phyloP scores from a whole-genome alignment of 37 sponge, comb jelly and placozoan genomes.

The Beroe ovata region DNA sequence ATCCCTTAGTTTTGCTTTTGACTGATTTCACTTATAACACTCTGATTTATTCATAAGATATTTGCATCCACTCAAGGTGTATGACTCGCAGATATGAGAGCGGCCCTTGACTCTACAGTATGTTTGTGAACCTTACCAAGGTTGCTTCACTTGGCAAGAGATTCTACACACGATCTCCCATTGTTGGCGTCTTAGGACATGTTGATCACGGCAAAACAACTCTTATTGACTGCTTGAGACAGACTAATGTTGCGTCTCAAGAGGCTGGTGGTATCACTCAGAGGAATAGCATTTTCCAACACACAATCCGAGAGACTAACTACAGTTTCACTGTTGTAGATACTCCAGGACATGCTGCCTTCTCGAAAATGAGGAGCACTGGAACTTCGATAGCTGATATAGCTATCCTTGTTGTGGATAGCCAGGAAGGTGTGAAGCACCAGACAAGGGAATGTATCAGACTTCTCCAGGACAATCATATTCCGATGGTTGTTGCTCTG shows the following conservation, averaged over 20 bases:
- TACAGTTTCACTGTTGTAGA: slow-evolving; percentile 87
- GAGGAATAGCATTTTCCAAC: slow-evolving; percentile 90
- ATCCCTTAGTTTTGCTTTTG: too few species aligned
- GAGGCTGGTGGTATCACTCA: slow-evolving; percentile 98
- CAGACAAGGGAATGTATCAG: slow-evolving; percentile 88
- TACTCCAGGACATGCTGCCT: slow-evolving; percentile 97
- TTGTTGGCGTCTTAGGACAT: slow-evolving; percentile 94
- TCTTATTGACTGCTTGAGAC: slow-evolving; percentile 81
- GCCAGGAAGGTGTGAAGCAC: slow-evolving; percentile 86
- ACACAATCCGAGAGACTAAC: slow-evolving; percentile 51
- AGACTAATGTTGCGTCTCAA: slow-evolving; percentile 78
- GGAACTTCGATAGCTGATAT: slow-evolving; percentile 86
- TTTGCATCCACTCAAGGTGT: too few species aligned
- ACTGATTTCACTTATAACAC: too few species aligned
- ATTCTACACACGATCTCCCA: slow-evolving; percentile 74
- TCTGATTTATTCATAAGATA: too few species aligned
- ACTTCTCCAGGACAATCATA: slow-evolving; percentile 72
- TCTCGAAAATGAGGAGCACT: slow-evolving; percentile 81
- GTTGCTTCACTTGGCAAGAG: neutral
- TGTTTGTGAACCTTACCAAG: too few species aligned
- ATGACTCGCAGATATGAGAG: too few species aligned
- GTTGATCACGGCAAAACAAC: slow-evolving; percentile 98
- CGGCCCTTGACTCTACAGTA: too few species aligned
- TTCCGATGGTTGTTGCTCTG: slow-evolving; percentile 91
- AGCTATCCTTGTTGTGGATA: slow-evolving; percentile 91